Conservation (phyloP, 1,140 invertebrate genomes). For the Psix sp. region DNA sequence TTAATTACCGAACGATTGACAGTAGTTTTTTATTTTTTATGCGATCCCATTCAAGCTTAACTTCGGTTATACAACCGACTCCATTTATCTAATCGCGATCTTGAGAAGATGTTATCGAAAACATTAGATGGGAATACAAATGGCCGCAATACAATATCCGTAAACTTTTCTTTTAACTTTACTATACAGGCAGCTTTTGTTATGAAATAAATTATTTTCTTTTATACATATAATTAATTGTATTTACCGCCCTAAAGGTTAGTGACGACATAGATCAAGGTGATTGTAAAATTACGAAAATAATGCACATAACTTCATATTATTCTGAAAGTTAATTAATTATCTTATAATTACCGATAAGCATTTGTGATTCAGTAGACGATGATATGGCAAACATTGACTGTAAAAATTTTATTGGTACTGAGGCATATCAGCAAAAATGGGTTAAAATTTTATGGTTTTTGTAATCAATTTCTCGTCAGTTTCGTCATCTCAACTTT, state of each 20-base stretch:
- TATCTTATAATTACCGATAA: conserved; percentile 33
- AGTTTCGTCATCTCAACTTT: conserved; percentile 17
- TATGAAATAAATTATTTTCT: background rate
- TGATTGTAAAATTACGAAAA: conserved; percentile 28
- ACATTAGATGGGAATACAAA: conserved; percentile 13
- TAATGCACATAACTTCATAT: conserved; percentile 14
- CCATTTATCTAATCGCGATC: conserved; percentile 9
- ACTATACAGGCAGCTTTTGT: background rate
- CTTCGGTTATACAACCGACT: conserved; percentile 19
- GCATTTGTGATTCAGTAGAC: too few species aligned
- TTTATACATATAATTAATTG: conserved; percentile 18
- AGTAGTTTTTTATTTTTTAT: conserved; percentile 45
- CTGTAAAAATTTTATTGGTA: too few species aligned
- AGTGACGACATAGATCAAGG: conserved; percentile 1
- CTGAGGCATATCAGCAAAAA: background rate
- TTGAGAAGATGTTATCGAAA: conserved; percentile 25
- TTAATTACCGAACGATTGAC: conserved; percentile 54
- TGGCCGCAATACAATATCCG: conserved; percentile 12
- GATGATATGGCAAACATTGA: too few species aligned
- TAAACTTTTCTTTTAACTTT: too few species aligned
- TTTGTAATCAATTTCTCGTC: too few species aligned
- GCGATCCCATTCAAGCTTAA: conserved; percentile 12
- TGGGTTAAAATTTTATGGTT: background rate
- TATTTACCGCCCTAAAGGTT: conserved; percentile 35
- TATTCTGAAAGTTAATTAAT: conserved; percentile 10